Evolutionary conservation across 2,888 invertebrate genomes (phyloP), one percentile per base, ranked within the genome.

Genomic region (Leptinotarsa juncta): DNA sequence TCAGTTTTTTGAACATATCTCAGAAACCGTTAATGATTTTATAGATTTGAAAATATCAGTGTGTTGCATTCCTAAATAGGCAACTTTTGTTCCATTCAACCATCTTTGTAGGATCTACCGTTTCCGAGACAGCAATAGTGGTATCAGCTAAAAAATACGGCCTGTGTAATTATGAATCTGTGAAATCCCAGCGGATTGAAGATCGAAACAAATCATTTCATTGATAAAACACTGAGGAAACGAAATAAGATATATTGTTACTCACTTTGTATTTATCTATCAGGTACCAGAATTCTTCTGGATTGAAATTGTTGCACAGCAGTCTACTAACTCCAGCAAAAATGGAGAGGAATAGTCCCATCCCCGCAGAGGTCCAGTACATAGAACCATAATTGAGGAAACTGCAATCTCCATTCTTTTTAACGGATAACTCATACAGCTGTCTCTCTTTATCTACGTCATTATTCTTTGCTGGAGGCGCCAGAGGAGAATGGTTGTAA

Each of bases 341-440:
- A 2, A 81, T 77, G 7, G 80, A 73, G 14, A 79, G 71, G 4
- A 81, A 79, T n/a, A 85, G 69, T 20, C 82, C 77, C 49, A 81
- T 51, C 4, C 75, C 79, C 4, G 82, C 77, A 16, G 85, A 84
- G 20, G 84, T 83, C 85, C 85, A 85, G 67, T 85, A 85, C 66
- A 85, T 72, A 10, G 84, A 81, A 70, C 70, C 73, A 32, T 76
- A 77, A 42, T 70, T 69, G 16, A 80, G 65, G 55, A 79, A 75
- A 65, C 72, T 57, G 3, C 67, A 65, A n/a, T 62, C 68, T 20
- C 60, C 67, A 18, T 68, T 71, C 49, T 71, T 74, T 20, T 53
- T 70, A 15, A 72, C 71, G 3, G 67, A 62, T 60, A 71, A 60
- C 55, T 79, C 79, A 53, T 71, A 79, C 18, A 70, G 20, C 53